Evolutionary conservation across 2,888 invertebrate species (phyloP), one percentile per base, ranked within the genome.

Genomic region (Macrophya alboannulata): DNA sequence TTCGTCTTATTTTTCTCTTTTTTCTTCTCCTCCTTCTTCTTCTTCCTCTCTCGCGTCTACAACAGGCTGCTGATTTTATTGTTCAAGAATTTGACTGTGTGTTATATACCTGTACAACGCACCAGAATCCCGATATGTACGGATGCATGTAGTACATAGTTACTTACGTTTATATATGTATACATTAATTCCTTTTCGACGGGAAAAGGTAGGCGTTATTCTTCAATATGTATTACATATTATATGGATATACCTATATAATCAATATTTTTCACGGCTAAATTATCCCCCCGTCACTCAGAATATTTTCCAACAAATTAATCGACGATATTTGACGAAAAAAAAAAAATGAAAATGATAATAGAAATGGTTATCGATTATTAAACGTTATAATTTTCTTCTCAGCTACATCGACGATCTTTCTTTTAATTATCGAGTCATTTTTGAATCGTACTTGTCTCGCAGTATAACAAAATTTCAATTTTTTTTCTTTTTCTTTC

Each of bases 201-300:
- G 15, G 1, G 68, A 37, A 37, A 68, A 68, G 31, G 31, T 2
- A 31, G 68, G 31, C 37, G 68, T 68, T 68, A 37, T 68, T 68
- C 4, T 68, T 15, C 15, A 15, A 68, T 31, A 31, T 65, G 10
- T 31, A 31, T 37, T 37, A 37, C 37, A 68, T 17, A 68, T 10
- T 10, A 10, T 25, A 21, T 62, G 9, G 8, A 9, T 37, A 10
- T 68, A 37, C 68, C 68, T 37, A 31, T 68, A 21, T 31, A 17
- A 68, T 37, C 68, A 1, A 68, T 68, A 68, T 68, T 37, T 37
- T 68, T 15, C 15, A 37, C 12, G 25, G 68, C 17, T 37, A 15
- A 37, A 68, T 68, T 37, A 68, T 68, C 68, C 6, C 6, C 68
- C 68, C 68, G 68, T 37, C 37, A 68, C 37, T 68, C 68, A 25